Conservation (phyloP, 2,888 invertebrate genomes). For the Biston stratarius region DNA sequence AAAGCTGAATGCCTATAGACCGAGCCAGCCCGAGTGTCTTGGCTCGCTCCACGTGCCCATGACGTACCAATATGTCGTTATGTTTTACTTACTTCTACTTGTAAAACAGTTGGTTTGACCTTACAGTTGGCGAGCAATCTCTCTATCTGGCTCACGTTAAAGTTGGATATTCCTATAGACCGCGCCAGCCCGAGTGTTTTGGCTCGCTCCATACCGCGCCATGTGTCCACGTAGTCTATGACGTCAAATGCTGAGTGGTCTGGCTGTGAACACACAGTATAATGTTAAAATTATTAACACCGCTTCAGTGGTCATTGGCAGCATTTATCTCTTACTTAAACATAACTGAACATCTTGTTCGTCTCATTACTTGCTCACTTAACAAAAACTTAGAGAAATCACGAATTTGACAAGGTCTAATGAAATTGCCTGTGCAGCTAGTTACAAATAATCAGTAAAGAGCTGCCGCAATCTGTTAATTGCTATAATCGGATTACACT, state of each 20-base stretch:
- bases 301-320: no score
- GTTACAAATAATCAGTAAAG: not conserved
- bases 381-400: no score
- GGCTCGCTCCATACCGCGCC: conserved; percentile 90
- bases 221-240: conserved; percentile 90
- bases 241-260: conserved; percentile 68
- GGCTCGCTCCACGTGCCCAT: conserved; percentile 87
- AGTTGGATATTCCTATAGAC: conserved; percentile 91
- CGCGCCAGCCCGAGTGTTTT: conserved; percentile 88
- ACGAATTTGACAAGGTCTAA: not conserved
- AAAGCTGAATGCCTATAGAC: conserved; percentile 92
- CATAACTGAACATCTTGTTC: no score
- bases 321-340: no score
- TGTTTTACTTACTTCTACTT: conserved; percentile 78
- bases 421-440: not conserved
- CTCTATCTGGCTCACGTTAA: conserved; percentile 90
- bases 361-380: no score
- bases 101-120: conserved; percentile 87
- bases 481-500: not conserved
- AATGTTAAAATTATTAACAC: no score
- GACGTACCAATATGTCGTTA: no score
- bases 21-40: conserved; percentile 88
- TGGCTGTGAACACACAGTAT: conserved; percentile 52
- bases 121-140: conserved; percentile 86
- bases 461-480: conserved; percentile 2